Evolutionary conservation across 2,113 vertebrate genomes (phyloP).

Genomic region (Leucosticte australis): DNA sequence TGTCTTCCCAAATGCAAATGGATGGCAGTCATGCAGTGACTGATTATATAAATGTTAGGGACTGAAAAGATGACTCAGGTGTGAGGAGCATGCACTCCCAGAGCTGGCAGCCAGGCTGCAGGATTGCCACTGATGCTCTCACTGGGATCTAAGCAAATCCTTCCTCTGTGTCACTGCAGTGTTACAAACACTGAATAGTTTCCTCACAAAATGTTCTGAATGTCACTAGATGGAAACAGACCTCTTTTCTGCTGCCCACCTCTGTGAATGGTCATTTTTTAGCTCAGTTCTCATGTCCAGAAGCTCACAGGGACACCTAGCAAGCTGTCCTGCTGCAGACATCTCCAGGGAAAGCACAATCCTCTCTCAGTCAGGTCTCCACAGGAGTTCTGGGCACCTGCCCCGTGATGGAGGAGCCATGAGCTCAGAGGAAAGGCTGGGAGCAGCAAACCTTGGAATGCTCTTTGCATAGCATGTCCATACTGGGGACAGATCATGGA

Average conservation of each 20-base stretch:
- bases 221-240: background rate
- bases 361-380: background rate
- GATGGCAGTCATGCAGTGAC: background rate
- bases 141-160: background rate
- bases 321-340: background rate
- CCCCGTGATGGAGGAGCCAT: accelerated
- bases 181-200: background rate
- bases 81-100: background rate
- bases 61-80: background rate
- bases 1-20: background rate
- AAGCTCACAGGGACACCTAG: background rate
- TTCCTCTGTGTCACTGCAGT: background rate
- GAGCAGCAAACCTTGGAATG: background rate
- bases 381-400: background rate
- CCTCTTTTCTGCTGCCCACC: background rate
- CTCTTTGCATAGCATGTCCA: accelerated
- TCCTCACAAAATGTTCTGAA: background rate
- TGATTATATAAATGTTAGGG: background rate
- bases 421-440: background rate
- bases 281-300: background rate
- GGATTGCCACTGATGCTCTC: background rate
- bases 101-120: background rate
- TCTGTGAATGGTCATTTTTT: background rate
- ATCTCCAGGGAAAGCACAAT: background rate
- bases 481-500: background rate